These are phyloP conservation scores for Malthinus flaveolus DNA, from an alignment of 2,888 invertebrate genomes.

Conservation along the genomic window DNA sequence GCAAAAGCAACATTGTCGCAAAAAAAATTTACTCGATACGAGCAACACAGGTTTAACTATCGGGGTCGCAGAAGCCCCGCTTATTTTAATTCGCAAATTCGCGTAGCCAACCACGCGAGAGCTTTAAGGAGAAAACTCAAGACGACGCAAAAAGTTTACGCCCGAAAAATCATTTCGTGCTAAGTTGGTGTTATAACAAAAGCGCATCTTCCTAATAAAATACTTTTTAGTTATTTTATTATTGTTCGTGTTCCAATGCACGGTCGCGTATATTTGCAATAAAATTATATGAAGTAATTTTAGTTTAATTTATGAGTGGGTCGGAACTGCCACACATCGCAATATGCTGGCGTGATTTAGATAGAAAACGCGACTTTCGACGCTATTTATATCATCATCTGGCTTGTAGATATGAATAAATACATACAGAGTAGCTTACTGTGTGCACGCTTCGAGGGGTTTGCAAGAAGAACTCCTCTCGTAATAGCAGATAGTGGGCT, in stretches of 20 bases:
- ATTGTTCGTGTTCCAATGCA: constrained; percentile 29
- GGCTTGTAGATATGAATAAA: constrained; percentile 53
- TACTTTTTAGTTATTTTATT: constrained; percentile 23
- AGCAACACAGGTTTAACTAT: too few species aligned
- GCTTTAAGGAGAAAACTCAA: too few species aligned
- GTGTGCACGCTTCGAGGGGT: constrained; percentile 14
- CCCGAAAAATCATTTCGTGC: background rate
- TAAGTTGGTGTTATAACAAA: constrained; percentile 1
- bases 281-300: constrained; percentile 49
- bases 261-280: constrained; percentile 42
- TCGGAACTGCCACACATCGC: constrained; percentile 46
- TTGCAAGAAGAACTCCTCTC: constrained; percentile 7
- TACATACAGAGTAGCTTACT: constrained; percentile 40
- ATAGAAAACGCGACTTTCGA: constrained; percentile 53
- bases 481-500: background rate
- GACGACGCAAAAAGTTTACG: constrained; percentile 1
- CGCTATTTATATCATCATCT: constrained; percentile 53
- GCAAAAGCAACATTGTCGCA: too few species aligned
- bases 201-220: constrained; percentile 14
- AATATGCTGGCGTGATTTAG: constrained; percentile 53
- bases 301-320: constrained; percentile 49
- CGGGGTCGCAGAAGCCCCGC: too few species aligned
- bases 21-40: too few species aligned
- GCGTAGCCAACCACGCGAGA: too few species aligned
- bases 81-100: too few species aligned